Percentiles rank a stretch among this genome's conserved stretches.
phyloP scores from a whole-genome alignment of 2,888 invertebrate genomes.

The Aradus depressus region DNA sequence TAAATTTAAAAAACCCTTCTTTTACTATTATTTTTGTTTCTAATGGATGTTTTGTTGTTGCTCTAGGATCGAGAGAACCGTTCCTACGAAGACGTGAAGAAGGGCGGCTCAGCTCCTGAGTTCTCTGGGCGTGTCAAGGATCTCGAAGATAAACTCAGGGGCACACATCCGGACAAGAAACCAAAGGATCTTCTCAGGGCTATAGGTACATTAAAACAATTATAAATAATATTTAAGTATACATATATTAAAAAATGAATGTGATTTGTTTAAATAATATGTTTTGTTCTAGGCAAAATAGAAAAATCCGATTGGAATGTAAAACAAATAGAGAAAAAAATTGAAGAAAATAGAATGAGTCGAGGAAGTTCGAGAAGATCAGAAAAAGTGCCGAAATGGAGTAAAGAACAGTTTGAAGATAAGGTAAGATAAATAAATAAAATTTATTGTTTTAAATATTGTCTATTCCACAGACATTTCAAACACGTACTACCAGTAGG shows the following conservation, averaged over 20 bases:
- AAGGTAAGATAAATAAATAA: too few relatives aligned
- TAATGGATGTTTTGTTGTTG: too few relatives aligned
- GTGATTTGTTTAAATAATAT: conserved; percentile 4
- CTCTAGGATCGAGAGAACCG: conserved; percentile 41
- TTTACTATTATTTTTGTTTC: conserved; percentile 6
- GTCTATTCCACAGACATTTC: neutral
- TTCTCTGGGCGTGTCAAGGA: conserved; percentile 54
- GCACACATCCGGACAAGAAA: conserved; percentile 54
- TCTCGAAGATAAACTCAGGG: conserved; percentile 67
- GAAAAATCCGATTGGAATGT: conserved; percentile 86
- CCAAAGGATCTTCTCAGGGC: conserved; percentile 77
- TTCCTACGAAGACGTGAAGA: conserved; percentile 36
- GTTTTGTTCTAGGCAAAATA: conserved; percentile 50
- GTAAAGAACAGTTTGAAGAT: conserved; percentile 57
- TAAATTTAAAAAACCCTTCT: conserved; percentile 8
- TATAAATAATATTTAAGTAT: too few relatives aligned
- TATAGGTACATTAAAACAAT: conserved; percentile 48
- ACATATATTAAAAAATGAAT: too few relatives aligned
- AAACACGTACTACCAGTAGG: neutral
- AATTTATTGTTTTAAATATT: conserved; percentile 4
- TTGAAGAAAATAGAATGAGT: conserved; percentile 61
- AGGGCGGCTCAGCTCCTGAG: conserved; percentile 43
- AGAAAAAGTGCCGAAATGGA: conserved; percentile 85
- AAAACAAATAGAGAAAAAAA: conserved; percentile 80
- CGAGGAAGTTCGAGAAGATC: conserved; percentile 44